Conservation (phyloP, 1,140 invertebrate genomes). For the Ostrea denselamellosa region DNA sequence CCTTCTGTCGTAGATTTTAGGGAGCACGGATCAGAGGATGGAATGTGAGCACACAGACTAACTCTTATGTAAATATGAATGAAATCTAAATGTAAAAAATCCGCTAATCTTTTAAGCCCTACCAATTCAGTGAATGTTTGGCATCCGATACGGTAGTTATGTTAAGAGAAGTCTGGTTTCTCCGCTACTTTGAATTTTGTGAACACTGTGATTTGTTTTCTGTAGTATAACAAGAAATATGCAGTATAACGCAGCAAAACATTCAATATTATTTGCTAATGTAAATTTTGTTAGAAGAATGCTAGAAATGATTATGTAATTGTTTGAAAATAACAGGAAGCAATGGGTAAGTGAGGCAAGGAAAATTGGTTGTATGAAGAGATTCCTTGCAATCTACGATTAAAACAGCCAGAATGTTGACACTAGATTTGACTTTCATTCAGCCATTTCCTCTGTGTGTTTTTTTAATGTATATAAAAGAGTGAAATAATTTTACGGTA, state of each 20-base stretch:
- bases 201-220: background rate
- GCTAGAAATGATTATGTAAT: background rate
- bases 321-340: background rate
- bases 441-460: too few species aligned
- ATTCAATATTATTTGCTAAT: background rate
- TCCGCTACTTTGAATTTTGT: background rate
- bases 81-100: conserved; percentile 33
- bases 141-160: conserved; percentile 4
- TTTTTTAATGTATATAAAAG: too few species aligned
- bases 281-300: background rate
- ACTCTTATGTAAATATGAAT: conserved; percentile 9
- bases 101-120: conserved; percentile 25
- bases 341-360: too few species aligned
- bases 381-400: too few species aligned
- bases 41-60: conserved; percentile 22
- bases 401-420: too few species aligned
- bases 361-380: too few species aligned
- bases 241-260: background rate
- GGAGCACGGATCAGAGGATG: background rate
- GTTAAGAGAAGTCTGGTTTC: background rate
- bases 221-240: background rate
- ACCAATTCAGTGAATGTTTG: conserved; percentile 33
- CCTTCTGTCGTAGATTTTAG: conserved; percentile 18
- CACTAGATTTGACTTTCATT: too few species aligned
- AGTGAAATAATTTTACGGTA: too few species aligned